Base-by-base conservation (phyloP, 1,140 invertebrate species). In the Polyergus mexicanus region DNA sequence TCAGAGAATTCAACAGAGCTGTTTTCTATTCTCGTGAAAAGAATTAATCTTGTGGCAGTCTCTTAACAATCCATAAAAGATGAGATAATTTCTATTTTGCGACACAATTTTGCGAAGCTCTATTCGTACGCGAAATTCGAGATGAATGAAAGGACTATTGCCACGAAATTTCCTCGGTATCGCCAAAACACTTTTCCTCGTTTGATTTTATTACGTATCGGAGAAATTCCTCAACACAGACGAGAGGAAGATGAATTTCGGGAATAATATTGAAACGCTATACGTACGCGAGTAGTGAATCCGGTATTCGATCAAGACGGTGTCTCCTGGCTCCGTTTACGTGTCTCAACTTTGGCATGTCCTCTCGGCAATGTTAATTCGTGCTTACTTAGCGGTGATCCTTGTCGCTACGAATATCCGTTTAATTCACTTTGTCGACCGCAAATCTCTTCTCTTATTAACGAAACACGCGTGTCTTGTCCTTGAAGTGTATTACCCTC, bases 341-440 rank as follows among this genome's bases (percentile, higher is more conserved):
- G 41, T 69, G 65, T 28, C 65, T 32, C 62, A 72, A 72, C 38
- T 77, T 77, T 60, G 60, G 60, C 74, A 58, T 85, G 72, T 85
- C 22, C 47, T 76, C 74, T 76, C 74, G 63, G 44, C 35, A n/a
- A 84, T 65, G 71, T 66, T 77, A 85, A 85, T 66, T 66, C 38
- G 44, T 65, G 72, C 83, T 78, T 65, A 68, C 60, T 68, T 66
- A 85, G 51, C 47, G 47, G 25, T 38, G 60, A 47, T 78, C 56
- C 75, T 51, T 72, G 78, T 72, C 51, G 38, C 28, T 6, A 66
- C 66, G 66, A 66, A 68, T 78, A 78, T 58, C 83, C 62, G 38
- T 66, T 77, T 85, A 85, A 80, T 78, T 68, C 51, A 68, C 62
- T 78, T 85, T 80, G 75, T 58, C 47, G 47, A 85, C 62, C 83